Conservation (phyloP, 1,140 invertebrate species). For the Drosophila albomicans region DNA sequence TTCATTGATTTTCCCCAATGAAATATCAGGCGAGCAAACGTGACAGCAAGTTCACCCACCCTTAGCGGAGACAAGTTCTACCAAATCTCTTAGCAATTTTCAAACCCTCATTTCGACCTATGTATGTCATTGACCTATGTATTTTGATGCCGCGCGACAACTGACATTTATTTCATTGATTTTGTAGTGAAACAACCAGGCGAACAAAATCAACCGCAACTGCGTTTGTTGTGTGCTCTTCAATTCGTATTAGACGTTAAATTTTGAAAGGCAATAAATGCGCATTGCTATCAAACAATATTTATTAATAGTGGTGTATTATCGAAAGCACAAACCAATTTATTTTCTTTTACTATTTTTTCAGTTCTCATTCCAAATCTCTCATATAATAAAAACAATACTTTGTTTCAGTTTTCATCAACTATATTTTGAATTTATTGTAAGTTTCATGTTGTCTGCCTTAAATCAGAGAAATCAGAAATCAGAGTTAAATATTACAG, state of each 20-base stretch:
- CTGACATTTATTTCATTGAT: background rate
- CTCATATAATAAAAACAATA: background rate
- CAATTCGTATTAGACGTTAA: background rate
- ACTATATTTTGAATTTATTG: slow-evolving; percentile 76
- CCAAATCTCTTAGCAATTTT: background rate
- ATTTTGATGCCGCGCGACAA: background rate
- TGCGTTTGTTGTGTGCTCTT: background rate
- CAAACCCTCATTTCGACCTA: background rate
- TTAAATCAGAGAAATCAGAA: too few species aligned
- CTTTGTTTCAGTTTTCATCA: slow-evolving; percentile 33
- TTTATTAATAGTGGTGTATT: too few species aligned
- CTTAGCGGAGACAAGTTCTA: background rate
- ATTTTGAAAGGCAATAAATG: too few species aligned
- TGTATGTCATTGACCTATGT: background rate
- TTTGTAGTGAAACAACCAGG: background rate
- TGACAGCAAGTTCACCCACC: background rate
- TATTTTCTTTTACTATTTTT: background rate
- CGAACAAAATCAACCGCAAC: background rate
- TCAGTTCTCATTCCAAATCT: background rate
- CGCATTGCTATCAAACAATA: background rate
- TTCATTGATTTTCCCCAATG: background rate
- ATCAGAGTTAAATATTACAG: slow-evolving; percentile 75
- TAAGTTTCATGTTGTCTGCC: slow-evolving; percentile 62
- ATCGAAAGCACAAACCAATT: too few species aligned
- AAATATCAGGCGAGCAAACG: background rate